Percentiles rank a stretch among this genome's conserved stretches.
Conservation (phyloP, 2,113 vertebrate species). For the Hiodon tergisus region DNA sequence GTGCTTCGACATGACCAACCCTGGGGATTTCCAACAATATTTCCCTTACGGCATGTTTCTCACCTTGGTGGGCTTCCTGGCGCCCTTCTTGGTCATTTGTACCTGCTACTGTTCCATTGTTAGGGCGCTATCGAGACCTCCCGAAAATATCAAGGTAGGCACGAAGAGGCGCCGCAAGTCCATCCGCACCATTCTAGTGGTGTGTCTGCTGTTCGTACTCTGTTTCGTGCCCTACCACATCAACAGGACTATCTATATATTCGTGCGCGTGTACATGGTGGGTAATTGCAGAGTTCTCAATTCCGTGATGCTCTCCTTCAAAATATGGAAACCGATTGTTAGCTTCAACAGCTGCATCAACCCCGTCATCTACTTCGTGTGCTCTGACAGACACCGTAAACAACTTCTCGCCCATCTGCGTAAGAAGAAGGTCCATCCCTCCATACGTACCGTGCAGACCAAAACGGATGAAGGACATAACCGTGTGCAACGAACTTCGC, state of each 20-base stretch:
- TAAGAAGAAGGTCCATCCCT: conserved; percentile 26
- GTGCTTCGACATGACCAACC: conserved; percentile 51
- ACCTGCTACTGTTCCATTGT: conserved; percentile 48
- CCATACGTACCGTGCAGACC: conserved; percentile 19
- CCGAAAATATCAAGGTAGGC: not conserved
- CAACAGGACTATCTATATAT: conserved; percentile 37
- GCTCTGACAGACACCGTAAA: not conserved
- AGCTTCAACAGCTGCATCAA: conserved; percentile 53
- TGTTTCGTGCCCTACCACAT: conserved; percentile 56
- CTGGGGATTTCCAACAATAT: conserved; percentile 29
- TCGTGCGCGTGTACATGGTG: conserved; percentile 23
- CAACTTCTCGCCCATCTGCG: conserved; percentile 34
- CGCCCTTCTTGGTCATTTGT: conserved; percentile 44
- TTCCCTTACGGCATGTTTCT: conserved; percentile 45
- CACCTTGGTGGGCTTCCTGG: conserved; percentile 39
- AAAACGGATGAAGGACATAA: not conserved
- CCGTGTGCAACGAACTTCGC: not conserved
- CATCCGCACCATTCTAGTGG: conserved; percentile 34
- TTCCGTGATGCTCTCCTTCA: conserved; percentile 36
- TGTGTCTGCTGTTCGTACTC: conserved; percentile 43
- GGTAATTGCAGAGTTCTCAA: conserved; percentile 40
- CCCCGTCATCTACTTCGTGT: conserved; percentile 51
- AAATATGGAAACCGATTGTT: conserved; percentile 49
- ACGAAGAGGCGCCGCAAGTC: conserved; percentile 34
- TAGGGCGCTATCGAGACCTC: conserved; percentile 30